Base-by-base conservation (phyloP, 2,888 invertebrate species). In the Sarcophaga caerulescens region DNA sequence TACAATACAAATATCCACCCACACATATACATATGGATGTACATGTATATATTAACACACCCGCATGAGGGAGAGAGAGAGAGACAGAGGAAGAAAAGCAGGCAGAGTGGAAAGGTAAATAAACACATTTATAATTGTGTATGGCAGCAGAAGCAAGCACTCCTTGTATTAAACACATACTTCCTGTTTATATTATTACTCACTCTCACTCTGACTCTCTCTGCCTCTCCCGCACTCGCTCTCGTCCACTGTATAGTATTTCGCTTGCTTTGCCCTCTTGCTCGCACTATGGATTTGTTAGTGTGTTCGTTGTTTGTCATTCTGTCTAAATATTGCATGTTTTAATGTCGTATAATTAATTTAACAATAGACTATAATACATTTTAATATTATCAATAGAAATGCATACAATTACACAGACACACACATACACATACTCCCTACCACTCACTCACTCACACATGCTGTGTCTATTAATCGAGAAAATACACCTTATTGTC, bases 321-420 rank as follows among this genome's bases (percentile, higher is more conserved):
- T 75, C 10, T 52, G 17, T 17, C 52, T 52, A 23, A 44, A 44
- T 62, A 79, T 79, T 44, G 66, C 80, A 74, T 84, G 80, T 83
- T 70, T 66, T 74, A 75, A 77, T 70, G 84, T 60, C 86, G 70
- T 77, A 84, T 86, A 86, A 86, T 86, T 84, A 84, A 84, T 84
- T 84, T 77, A 81, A 85, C 62, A 85, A 77, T 73, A 83, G n/a
- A 44, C 21, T 52, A 52, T 17, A 52, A 63, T 10, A 70, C 52
- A 17, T 63, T 80, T 76, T 73, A 80, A 71, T 80, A 63, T 83
- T 83, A 83, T 85, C 85, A 68, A 77, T 44, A 66, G 62, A 81
- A 75, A 35, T 73, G 71, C 73, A 84, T 70, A 35, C 57, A 57
- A 14, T 62, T 45, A 74, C 62, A 62, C 19, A 66, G 3, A 66